A percentile compares a stretch with the other conserved stretches of the same genome.
phyloP scores from a whole-genome alignment of 2,797 vertebrate species.

The Dendrocincla tyrannina region DNA sequence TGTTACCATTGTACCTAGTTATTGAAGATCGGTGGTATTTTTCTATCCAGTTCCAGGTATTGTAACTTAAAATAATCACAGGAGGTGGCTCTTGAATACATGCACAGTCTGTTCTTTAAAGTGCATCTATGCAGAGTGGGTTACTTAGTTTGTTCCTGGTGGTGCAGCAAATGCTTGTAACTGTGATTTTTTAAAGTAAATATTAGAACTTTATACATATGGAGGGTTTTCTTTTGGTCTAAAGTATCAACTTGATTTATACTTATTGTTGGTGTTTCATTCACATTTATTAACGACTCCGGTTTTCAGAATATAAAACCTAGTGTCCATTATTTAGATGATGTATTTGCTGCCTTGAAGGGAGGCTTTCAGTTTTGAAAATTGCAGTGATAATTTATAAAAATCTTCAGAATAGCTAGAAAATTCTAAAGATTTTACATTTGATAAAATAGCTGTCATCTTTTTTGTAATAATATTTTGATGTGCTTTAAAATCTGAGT shows the following conservation, averaged over 20 bases:
- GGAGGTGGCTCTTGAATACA: neutral
- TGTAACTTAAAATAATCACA: neutral
- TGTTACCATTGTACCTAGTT: neutral
- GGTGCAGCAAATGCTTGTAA: neutral
- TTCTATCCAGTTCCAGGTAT: neutral
- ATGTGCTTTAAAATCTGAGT: neutral
- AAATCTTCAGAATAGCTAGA: neutral
- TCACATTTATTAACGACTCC: neutral
- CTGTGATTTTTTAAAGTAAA: neutral
- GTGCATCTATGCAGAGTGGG: neutral
- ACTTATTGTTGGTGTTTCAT: accelerated
- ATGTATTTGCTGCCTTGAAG: neutral
- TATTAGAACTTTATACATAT: neutral
- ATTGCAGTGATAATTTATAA: neutral
- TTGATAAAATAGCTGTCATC: neutral
- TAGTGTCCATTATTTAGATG: neutral
- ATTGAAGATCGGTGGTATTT: neutral
- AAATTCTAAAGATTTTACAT: neutral
- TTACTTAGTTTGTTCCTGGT: neutral
- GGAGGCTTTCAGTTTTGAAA: neutral
- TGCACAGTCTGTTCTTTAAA: neutral
- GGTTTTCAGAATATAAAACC: neutral
- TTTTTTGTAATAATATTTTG: neutral
- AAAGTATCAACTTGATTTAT: neutral
- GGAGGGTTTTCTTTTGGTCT: neutral